Percentiles rank a stretch among this genome's conserved stretches.
Conservation (phyloP, 2,113 vertebrate genomes). For the Pseudopipra pipra region DNA sequence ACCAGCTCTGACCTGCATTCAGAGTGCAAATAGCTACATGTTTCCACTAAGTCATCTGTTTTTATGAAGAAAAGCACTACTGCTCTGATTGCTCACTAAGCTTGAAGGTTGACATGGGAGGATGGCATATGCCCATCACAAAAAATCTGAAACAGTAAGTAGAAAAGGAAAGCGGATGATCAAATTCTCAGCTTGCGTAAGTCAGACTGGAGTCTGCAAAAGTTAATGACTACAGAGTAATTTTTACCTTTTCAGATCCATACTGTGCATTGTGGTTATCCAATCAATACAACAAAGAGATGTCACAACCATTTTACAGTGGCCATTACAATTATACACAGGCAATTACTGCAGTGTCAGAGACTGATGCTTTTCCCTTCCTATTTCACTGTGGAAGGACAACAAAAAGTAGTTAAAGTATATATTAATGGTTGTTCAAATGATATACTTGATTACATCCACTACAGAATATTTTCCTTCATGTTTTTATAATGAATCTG, state of each 20-base stretch:
- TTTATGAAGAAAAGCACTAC: not conserved
- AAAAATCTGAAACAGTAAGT: not conserved
- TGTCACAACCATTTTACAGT: not conserved
- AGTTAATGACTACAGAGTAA: not conserved
- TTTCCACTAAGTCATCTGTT: not conserved
- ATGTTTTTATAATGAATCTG: slow-evolving; percentile 67
- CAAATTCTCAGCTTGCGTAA: not conserved
- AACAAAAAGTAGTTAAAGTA: slow-evolving; percentile 28
- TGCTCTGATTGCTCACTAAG: not conserved
- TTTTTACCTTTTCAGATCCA: not conserved
- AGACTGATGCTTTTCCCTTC: not conserved
- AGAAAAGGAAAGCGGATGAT: not conserved
- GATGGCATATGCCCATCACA: not conserved
- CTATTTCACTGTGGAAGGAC: not conserved
- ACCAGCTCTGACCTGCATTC: not conserved
- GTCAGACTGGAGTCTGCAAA: not conserved
- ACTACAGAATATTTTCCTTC: slow-evolving; percentile 54
- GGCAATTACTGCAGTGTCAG: not conserved
- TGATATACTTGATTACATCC: slow-evolving; percentile 69
- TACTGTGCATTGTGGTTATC: not conserved
- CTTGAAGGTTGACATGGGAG: not conserved
- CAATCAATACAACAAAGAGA: not conserved
- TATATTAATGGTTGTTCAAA: slow-evolving; percentile 31
- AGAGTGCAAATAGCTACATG: not conserved
- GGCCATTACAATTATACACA: not conserved